phyloP scores from a whole-genome alignment of 2,888 invertebrate genomes.

The Syritta pipiens region DNA sequence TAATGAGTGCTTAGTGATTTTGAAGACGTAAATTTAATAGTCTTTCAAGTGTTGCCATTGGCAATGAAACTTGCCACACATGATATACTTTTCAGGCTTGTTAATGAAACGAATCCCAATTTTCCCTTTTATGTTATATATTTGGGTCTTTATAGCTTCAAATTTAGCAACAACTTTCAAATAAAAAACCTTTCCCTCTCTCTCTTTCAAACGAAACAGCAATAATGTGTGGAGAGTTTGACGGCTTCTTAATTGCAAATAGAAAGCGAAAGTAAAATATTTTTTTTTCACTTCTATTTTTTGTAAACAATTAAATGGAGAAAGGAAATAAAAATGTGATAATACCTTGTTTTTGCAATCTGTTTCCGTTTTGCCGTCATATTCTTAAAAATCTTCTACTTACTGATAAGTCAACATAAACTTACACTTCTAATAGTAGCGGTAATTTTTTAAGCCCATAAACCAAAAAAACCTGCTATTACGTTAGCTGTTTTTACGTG shows the following conservation, averaged over 20 bases:
- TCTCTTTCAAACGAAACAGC: neutral
- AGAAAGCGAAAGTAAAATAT: constrained; percentile 43
- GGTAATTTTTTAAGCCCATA: too few relatives aligned
- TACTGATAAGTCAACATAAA: too few relatives aligned
- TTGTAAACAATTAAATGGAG: constrained; percentile 2
- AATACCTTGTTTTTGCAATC: constrained; percentile 5
- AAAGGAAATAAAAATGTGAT: constrained; percentile 17
- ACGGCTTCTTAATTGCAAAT: constrained; percentile 21
- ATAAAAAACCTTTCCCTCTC: too few relatives aligned
- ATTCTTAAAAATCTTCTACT: too few relatives aligned
- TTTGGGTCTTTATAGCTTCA: too few relatives aligned
- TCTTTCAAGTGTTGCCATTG: neutral
- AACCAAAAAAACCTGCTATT: too few relatives aligned
- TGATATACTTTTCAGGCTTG: too few relatives aligned
- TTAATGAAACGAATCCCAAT: too few relatives aligned
- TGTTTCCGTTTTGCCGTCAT: constrained; percentile 17
- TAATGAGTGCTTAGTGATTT: constrained; percentile 4
- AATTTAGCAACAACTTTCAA: too few relatives aligned
- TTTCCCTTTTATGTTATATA: too few relatives aligned
- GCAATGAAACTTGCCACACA: neutral
- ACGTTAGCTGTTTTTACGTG: too few relatives aligned
- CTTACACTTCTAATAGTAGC: too few relatives aligned
- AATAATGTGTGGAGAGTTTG: constrained; percentile 10
- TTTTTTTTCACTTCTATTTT: constrained; percentile 7
- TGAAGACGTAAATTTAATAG: neutral